Base-by-base conservation (phyloP, 2,888 invertebrate species). In the Muscina levida region DNA sequence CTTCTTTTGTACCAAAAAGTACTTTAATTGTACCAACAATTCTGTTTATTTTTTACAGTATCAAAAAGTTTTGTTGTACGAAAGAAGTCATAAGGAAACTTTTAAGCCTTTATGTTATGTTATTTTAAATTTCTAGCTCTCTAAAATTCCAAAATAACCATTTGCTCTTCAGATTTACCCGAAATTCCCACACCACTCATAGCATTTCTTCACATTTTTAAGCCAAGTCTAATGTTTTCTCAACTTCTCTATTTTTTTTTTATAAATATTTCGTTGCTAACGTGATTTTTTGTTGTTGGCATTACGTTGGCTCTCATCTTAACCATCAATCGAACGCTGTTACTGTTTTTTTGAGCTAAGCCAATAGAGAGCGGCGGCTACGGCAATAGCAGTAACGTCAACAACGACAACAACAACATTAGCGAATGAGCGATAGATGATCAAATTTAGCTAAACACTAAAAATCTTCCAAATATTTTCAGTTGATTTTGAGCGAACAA, bases 401-500 rank as follows among this genome's bases (percentile, higher is more conserved):
- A n/a, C n/a, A n/a, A n/a, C n/a, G n/a, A n/a, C n/a, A n/a, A n/a
- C n/a, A n/a, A n/a, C n/a, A n/a, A n/a, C n/a, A n/a, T n/a, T n/a
- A n/a, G 26, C 24, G 22, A 44, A 19, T 8, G 42, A 42, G 51
- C 13, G 46, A 67, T 10, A 24, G 42, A 17, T 57, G 31, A 65
- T 22, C 57, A 17, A 26, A 42, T 13, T 46, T 57, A 26, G 11
- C 39, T 11, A 37, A 48, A 31, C 79, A 56, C 67, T n/a, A 48
- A 31, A 39, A 56, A 13, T 65, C 67, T 72, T 75, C 72, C 81
- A 72, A 73, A 62, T 78, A 15, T 65, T 67, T 74, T 85, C 87
- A 87, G 87, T 87, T 77, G 85, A 84, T 83, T 80, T 85, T 74
- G 82, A 82, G 84, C 84, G 84, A 84, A 87, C 85, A 86, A 85